Base-by-base conservation (phyloP, 2,797 vertebrate genomes). In the Myiothlypis coronata region DNA sequence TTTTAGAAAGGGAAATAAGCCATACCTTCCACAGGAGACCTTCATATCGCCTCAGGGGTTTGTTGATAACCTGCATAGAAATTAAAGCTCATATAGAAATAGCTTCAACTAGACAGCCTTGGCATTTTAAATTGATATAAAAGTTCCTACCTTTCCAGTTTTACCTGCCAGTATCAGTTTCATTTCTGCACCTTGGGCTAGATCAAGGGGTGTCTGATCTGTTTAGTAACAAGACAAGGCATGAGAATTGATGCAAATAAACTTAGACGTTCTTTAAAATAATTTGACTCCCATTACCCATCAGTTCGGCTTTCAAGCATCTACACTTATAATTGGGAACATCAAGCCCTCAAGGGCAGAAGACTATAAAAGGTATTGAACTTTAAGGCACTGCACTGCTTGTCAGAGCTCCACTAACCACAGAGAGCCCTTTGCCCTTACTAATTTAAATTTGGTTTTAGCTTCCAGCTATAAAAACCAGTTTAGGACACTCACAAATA, bases 21-120 rank as follows among this genome's bases (percentile, higher is more conserved):
- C 76, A 43, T 97, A 99, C 99, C 99, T 99, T 99, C 98, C 98
- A 99, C 11, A 99, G 98, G 41, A 97, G 97, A 57, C 98, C 99
- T 98, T 99, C 99, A 7, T 98, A 98, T 89, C 97, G 98, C 94
- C 97, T 97, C 94, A 98, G 82, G 11, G 91, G 95, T 95, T 97
- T 97, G 94, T 95, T 98, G 93, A 93, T 53, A 52, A 97, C 96
- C 99, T 99, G 94, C 65, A 89, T 1, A 88, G 91, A 95, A 96
- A 85, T 64, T 18, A 90, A 88, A 64, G 30, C 26, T 94, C 20
- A 52, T 69, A 44, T 30, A 94, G 69, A 12, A 69, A 72, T 3
- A 65, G 69, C 44, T 76, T 81, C 61, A 75, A 32, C n/a, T 49
- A 71, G 34, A 68, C 14, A 78, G 43, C 8, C n/a, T 67, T n/a